Conservation (phyloP, 2,888 invertebrate species). For the Cerceris ruficornis region DNA sequence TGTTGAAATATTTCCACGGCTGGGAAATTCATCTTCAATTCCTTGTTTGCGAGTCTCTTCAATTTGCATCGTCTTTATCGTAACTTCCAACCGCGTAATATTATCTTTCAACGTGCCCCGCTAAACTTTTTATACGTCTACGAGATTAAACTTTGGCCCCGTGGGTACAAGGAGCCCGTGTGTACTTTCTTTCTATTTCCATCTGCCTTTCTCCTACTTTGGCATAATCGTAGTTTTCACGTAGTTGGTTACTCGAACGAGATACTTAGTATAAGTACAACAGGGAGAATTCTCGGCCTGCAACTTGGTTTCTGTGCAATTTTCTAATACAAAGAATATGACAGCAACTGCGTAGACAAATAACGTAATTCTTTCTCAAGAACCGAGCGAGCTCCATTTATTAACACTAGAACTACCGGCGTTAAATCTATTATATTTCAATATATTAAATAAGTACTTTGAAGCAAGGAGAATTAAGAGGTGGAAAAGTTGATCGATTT, state of each 20-base stretch:
- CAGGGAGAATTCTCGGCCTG: conserved; percentile 52
- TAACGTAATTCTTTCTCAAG: conserved; percentile 4
- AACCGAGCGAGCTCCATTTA: conserved; percentile 29
- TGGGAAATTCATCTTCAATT: conserved; percentile 64
- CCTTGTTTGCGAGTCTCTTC: conserved; percentile 52
- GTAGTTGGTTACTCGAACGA: conserved; percentile 61
- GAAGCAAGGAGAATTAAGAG: no score
- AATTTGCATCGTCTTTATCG: conserved; percentile 68
- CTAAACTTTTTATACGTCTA: conserved; percentile 74
- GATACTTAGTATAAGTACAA: conserved; percentile 61
- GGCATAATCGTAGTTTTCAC: conserved; percentile 60
- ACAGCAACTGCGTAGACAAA: conserved; percentile 23
- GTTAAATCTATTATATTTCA: no score
- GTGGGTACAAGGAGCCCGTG: conserved; percentile 52
- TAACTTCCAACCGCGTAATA: conserved; percentile 68
- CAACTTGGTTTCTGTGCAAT: conserved; percentile 16
- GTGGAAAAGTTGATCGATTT: no score
- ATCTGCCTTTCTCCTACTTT: conserved; percentile 13
- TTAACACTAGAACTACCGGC: conserved; percentile 33
- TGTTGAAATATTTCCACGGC: conserved; percentile 37
- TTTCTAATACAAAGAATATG: conserved; percentile 35
- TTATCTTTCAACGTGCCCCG: conserved; percentile 64
- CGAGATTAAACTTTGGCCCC: conserved; percentile 74
- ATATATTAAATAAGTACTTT: no score
- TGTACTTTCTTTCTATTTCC: conserved; percentile 55